Conservation (phyloP, 2,797 vertebrate genomes). For the Anolis apletophallus region DNA sequence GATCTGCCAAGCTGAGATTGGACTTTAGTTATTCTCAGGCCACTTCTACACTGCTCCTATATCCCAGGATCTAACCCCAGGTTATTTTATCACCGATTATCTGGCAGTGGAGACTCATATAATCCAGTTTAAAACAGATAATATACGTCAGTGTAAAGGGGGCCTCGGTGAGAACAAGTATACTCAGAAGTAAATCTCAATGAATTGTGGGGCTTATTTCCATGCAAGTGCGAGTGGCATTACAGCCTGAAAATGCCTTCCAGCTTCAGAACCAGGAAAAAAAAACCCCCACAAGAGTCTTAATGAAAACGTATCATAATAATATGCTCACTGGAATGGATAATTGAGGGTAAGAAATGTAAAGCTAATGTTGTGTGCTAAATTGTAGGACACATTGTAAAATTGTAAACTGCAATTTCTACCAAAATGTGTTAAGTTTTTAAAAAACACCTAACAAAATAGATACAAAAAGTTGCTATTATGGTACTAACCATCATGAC, state of each 20-base stretch:
- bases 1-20: background rate
- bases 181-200: no score
- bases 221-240: background rate
- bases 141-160: no score
- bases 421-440: conserved; percentile 1
- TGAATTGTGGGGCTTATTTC: background rate
- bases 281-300: background rate
- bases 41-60: no score
- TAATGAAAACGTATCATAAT: background rate
- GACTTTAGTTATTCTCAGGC: no score
- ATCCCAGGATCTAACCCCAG: no score
- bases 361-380: background rate
- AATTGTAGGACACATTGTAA: background rate
- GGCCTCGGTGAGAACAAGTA: background rate
- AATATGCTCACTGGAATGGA: background rate
- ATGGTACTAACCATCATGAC: background rate
- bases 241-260: background rate
- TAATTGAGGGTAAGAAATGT: background rate
- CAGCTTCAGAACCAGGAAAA: conserved; percentile 3
- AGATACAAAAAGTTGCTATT: background rate
- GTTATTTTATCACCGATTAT: no score
- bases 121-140: no score
- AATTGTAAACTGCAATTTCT: background rate
- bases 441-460: background rate
- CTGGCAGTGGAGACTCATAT: no score